A percentile compares a stretch with the other conserved stretches of the same genome.
Evolutionary conservation across 35 echinoderm and acorn worm genomes (phyloP).

Genomic region (Apostichopus parvimensis): DNA sequence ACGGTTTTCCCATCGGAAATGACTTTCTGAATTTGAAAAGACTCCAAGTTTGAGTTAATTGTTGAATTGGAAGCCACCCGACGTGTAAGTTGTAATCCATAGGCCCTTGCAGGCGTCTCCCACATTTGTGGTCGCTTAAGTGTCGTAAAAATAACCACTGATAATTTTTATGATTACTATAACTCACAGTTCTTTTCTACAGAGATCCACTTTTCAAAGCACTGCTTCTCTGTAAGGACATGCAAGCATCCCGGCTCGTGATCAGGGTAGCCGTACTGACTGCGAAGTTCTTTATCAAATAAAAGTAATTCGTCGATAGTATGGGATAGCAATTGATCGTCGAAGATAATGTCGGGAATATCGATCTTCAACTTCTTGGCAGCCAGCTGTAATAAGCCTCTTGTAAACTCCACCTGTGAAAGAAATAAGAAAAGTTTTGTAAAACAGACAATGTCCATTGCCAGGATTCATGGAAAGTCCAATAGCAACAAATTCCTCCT

Average conservation of each 20-base stretch:
- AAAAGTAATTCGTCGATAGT: slow-evolving; percentile 92
- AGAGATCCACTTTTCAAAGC: slow-evolving; percentile 86
- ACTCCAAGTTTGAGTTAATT: no score
- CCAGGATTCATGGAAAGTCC: no score
- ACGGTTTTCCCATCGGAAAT: no score
- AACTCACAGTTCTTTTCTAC: slow-evolving; percentile 95
- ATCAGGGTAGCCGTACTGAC: slow-evolving; percentile 64
- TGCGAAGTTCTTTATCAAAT: slow-evolving; percentile 88
- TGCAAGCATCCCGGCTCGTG: slow-evolving; percentile 81
- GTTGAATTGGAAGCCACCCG: no score
- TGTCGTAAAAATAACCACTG: neutral
- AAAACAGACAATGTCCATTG: no score
- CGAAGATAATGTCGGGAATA: slow-evolving; percentile 82
- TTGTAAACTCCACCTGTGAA: slow-evolving; percentile 83
- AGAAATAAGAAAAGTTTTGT: neutral
- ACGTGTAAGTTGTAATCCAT: no score
- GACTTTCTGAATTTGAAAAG: no score
- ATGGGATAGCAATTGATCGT: slow-evolving; percentile 82
- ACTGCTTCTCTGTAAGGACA: slow-evolving; percentile 77
- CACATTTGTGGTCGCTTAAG: neutral
- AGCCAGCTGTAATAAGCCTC: slow-evolving; percentile 75
- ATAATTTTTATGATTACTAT: no score
- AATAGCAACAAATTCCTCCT: no score
- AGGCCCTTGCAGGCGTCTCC: no score
- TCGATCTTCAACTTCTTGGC: slow-evolving; percentile 82